phyloP scores from a whole-genome alignment of 2,888 invertebrate genomes.

The Byasa hedistus region DNA sequence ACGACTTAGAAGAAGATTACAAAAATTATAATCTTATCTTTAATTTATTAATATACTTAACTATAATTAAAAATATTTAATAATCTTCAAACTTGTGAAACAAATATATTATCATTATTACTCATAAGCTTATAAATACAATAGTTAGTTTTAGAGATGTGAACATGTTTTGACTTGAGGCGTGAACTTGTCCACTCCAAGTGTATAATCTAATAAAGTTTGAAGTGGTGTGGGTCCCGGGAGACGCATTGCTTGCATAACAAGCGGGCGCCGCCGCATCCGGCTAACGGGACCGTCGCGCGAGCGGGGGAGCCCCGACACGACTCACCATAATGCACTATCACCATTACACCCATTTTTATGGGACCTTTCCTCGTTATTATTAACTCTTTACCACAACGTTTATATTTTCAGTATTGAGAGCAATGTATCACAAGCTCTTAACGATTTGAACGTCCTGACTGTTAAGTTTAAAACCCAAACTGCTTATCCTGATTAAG shows the following conservation, averaged over 20 bases:
- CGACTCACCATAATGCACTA: constrained; percentile 30
- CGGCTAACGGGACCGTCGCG: constrained; percentile 67
- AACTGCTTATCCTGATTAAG: too few relatives aligned
- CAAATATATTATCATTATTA: too few relatives aligned
- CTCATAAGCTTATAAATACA: too few relatives aligned
- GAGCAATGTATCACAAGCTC: not conserved
- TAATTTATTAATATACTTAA: too few relatives aligned
- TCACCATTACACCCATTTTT: constrained; percentile 21
- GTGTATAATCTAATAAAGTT: constrained; percentile 15
- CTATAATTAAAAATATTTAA: too few relatives aligned
- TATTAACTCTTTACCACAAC: not conserved
- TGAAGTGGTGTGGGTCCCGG: constrained; percentile 17
- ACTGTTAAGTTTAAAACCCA: too few relatives aligned
- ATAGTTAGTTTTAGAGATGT: not conserved
- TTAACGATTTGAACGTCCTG: not conserved
- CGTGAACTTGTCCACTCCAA: not conserved
- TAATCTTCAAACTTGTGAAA: too few relatives aligned
- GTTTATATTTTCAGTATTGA: not conserved
- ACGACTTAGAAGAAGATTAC: too few relatives aligned
- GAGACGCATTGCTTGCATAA: constrained; percentile 71
- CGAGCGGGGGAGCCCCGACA: constrained; percentile 45
- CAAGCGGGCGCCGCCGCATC: constrained; percentile 62
- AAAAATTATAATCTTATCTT: too few relatives aligned
- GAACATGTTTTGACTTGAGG: not conserved
- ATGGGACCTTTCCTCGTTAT: constrained; percentile 31